phyloP scores from a whole-genome alignment of 2,113 vertebrate species.

The Psettodes erumei region DNA sequence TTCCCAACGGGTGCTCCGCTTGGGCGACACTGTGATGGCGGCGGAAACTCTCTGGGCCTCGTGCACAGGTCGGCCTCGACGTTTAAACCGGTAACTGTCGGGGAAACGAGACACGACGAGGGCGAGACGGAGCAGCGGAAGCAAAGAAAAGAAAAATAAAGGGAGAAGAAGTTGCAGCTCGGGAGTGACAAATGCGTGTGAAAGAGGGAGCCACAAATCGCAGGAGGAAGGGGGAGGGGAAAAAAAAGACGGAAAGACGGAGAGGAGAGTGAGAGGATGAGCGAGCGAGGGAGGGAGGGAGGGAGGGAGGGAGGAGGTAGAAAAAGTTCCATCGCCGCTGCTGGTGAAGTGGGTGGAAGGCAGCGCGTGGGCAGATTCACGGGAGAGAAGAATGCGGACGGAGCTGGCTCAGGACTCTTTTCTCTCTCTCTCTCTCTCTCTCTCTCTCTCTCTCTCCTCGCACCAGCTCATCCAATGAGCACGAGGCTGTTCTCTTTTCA shows the following conservation, averaged over 20 bases:
- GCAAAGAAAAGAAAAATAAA: constrained; percentile 34
- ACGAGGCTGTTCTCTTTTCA: constrained; percentile 59
- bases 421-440: constrained; percentile 48
- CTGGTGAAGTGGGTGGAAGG: constrained; percentile 76
- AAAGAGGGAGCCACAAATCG: constrained; percentile 43
- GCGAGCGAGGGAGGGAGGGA: constrained; percentile 61
- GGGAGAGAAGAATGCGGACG: constrained; percentile 75
- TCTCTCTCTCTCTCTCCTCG: constrained; percentile 48
- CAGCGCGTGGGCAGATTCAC: constrained; percentile 78
- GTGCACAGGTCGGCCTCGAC: too few species aligned
- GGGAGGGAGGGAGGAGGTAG: constrained; percentile 71
- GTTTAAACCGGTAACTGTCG: too few species aligned
- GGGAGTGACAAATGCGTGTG: constrained; percentile 42
- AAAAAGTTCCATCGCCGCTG: constrained; percentile 72
- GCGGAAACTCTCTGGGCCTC: constrained; percentile 23
- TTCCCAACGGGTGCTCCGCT: neutral
- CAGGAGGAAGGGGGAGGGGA: constrained; percentile 48
- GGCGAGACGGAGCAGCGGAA: constrained; percentile 28
- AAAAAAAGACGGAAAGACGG: constrained; percentile 46
- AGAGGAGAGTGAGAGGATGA: constrained; percentile 59
- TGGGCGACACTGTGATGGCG: constrained; percentile 24
- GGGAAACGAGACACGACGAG: constrained; percentile 42
- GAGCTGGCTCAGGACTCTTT: constrained; percentile 74
- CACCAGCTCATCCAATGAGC: constrained; percentile 66
- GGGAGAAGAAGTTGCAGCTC: constrained; percentile 25